phyloP scores from a whole-genome alignment of 2,113 vertebrate species.

The Clarias batrachus region DNA sequence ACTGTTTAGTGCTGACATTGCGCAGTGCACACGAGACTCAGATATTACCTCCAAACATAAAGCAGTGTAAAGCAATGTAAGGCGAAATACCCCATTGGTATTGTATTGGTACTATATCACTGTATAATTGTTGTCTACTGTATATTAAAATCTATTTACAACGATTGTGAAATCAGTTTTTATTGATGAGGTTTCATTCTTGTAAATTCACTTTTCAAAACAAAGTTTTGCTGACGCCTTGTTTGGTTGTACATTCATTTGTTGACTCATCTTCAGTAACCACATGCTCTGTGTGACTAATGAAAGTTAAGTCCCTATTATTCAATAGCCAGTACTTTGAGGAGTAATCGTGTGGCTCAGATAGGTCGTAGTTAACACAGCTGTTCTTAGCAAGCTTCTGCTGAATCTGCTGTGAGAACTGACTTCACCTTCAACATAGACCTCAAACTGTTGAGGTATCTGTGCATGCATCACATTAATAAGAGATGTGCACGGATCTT shows the following conservation, averaged over 20 bases:
- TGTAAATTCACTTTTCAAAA: not conserved
- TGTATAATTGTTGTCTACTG: not conserved
- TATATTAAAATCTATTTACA: not conserved
- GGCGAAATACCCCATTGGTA: not conserved
- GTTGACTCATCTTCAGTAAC: not conserved
- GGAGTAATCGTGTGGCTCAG: not conserved
- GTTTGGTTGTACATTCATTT: not conserved
- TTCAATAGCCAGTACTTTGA: not conserved
- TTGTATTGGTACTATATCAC: not conserved
- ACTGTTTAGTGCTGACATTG: conserved; percentile 52
- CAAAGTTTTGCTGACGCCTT: not conserved
- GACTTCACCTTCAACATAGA: not conserved
- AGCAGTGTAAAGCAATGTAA: conserved; percentile 12
- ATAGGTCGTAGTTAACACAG: not conserved
- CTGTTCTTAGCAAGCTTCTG: not conserved
- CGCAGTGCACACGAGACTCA: conserved; percentile 30
- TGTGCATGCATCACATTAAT: not conserved
- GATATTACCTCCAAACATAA: conserved; percentile 41
- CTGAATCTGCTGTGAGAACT: not conserved
- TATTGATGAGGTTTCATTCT: not conserved
- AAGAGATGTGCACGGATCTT: not conserved
- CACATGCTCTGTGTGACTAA: not conserved
- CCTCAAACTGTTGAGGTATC: not conserved
- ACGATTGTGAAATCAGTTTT: not conserved
- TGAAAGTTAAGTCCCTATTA: not conserved